Conservation (phyloP, 2,113 vertebrate genomes). For the Candoia aspera region DNA sequence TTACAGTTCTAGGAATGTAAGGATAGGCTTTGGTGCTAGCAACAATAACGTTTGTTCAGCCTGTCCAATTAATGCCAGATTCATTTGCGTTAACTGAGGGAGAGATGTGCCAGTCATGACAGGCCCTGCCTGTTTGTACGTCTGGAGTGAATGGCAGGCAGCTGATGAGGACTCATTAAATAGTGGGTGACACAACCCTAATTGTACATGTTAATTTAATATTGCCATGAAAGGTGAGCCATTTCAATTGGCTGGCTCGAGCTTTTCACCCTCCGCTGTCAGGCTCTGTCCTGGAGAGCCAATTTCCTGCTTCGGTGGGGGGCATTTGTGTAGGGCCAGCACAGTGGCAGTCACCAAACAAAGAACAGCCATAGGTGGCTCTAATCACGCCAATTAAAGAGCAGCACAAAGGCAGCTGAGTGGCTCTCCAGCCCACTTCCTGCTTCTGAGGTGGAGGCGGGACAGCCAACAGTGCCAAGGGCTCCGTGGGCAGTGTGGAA, state of each 20-base stretch:
- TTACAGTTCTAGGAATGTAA: background rate
- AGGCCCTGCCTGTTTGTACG: background rate
- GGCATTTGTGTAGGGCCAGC: conserved; percentile 6
- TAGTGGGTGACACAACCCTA: conserved; percentile 1
- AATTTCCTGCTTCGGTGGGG: conserved; percentile 51
- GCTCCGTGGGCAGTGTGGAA: background rate
- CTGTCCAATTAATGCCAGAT: background rate
- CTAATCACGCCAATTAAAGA: conserved; percentile 39
- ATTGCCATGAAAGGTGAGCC: conserved; percentile 48
- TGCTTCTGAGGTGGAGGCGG: background rate
- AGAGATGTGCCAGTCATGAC: background rate
- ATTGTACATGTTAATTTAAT: conserved; percentile 56
- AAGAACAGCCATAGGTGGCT: conserved; percentile 28
- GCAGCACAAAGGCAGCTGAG: background rate
- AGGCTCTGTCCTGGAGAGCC: conserved; percentile 21
- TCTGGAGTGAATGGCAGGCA: conserved; percentile 12
- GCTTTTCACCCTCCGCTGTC: conserved; percentile 43
- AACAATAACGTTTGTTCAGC: conserved; percentile 12
- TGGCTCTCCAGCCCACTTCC: background rate
- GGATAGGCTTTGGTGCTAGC: background rate
- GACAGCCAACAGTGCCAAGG: background rate
- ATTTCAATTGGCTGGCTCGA: conserved; percentile 42
- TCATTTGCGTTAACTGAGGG: background rate
- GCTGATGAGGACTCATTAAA: conserved; percentile 36
- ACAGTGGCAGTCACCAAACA: conserved; percentile 7